Evolutionary conservation across 1,140 invertebrate species (phyloP), one percentile per base, ranked within the genome.

Genomic region (Drosophila carrolli): DNA sequence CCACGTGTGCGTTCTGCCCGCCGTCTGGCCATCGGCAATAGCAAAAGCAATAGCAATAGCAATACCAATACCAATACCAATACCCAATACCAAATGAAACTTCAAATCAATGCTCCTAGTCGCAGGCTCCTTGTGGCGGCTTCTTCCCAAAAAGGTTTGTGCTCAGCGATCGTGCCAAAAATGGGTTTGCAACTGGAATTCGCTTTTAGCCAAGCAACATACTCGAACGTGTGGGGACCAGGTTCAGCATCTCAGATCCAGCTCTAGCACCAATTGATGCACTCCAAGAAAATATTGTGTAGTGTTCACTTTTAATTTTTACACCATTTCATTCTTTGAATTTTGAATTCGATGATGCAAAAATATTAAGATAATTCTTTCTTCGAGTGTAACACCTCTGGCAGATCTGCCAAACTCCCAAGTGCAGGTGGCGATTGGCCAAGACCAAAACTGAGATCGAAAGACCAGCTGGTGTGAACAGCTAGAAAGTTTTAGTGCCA

Each of bases 151-250:
- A 77, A 80, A 73, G 81, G 43, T 51, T 62, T 71, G 63, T 27
- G 40, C 48, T 61, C 58, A 53, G 70, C 47, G 82, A 86, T 86
- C 84, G 84, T 88, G 84, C 84, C 84, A 89, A 88, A 88, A 88
- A 88, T 88, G 84, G 82, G 84, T 89, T 88, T 88, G 84, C 84
- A 88, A 88, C 84, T 88, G 84, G 84, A 88, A 88, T 88, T 88
- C 84, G 84, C 84, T 88, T 88, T 88, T 88, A 88, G 84, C 62
- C 62, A 80, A 51, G 63, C 67, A 53, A 78, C 78, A 81, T 41
- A 58, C 14, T 60, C 27, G 38, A 43, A 43, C 60, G 60, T 68
- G 60, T 68, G 65, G 54, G 46, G 67, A 47, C 74, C 75, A 82
- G 71, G 72, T 65, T 43, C 63, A 59, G 56, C 60, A 41, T 16